phyloP scores from a whole-genome alignment of 2,113 vertebrate genomes.

The Sturnus vulgaris region DNA sequence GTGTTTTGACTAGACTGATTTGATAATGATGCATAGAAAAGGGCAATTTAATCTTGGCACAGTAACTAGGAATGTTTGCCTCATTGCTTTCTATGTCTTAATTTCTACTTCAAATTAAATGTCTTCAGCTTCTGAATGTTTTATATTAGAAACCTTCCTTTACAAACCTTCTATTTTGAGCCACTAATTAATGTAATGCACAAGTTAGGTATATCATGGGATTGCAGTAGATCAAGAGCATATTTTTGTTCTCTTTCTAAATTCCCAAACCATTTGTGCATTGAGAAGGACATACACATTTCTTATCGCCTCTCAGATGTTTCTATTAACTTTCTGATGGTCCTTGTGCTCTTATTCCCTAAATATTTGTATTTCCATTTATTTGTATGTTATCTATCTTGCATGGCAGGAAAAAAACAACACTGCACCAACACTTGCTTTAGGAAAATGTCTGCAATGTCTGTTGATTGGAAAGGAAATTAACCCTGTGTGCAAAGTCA shows the following conservation, averaged over 20 bases:
- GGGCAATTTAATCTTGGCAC: conserved; percentile 67
- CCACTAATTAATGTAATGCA: conserved; percentile 34
- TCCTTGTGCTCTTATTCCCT: not conserved
- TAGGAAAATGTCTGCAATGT: not conserved
- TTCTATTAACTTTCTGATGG: conserved; percentile 10
- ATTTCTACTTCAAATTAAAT: conserved; percentile 63
- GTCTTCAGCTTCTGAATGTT: conserved; percentile 38
- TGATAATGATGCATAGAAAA: conserved; percentile 66
- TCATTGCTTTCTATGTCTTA: conserved; percentile 61
- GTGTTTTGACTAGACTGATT: conserved; percentile 70
- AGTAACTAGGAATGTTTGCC: conserved; percentile 36
- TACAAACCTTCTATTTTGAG: conserved; percentile 32
- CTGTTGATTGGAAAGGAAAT: not conserved
- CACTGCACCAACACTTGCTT: not conserved
- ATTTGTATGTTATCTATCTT: not conserved
- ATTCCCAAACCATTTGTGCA: not conserved
- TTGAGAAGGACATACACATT: not conserved
- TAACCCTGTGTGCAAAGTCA: not conserved
- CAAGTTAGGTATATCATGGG: conserved; percentile 13
- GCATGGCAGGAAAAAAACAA: not conserved
- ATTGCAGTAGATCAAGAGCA: not conserved
- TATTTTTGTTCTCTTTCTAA: conserved; percentile 14
- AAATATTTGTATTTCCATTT: conserved; percentile 23
- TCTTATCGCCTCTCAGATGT: not conserved
- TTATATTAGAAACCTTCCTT: conserved; percentile 39